Conservation (phyloP, 2,113 vertebrate species). For the Aptenodytes forsteri region DNA sequence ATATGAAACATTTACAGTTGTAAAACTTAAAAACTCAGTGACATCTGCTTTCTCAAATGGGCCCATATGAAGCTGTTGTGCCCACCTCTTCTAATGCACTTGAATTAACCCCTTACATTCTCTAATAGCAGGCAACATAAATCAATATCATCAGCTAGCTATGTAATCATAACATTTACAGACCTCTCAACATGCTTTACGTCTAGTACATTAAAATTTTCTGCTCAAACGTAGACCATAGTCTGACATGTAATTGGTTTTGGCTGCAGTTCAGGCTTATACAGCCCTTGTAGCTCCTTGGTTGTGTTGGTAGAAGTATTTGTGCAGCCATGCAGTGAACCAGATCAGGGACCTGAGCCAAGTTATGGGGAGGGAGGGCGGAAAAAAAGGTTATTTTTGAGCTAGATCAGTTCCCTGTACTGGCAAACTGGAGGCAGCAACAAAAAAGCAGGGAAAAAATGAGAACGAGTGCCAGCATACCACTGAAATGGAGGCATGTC, state of each 20-base stretch:
- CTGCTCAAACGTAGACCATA: background rate
- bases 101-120: background rate
- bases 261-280: slow-evolving; percentile 36
- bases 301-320: slow-evolving; percentile 26
- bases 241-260: slow-evolving; percentile 30
- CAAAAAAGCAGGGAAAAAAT: background rate
- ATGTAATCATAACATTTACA: slow-evolving; percentile 28
- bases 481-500: slow-evolving; percentile 6
- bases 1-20: background rate
- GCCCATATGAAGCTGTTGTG: background rate
- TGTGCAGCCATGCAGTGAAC: slow-evolving; percentile 23
- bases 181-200: slow-evolving; percentile 6
- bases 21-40: background rate
- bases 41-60: background rate
- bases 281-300: background rate
- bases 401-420: background rate
- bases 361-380: background rate
- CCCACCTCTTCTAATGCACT: background rate
- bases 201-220: slow-evolving; percentile 29
- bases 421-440: background rate
- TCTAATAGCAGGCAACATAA: background rate
- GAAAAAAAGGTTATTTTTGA: background rate
- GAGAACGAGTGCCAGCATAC: background rate
- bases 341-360: slow-evolving; percentile 6
- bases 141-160: background rate